These are phyloP conservation scores for Cataglyphis cursor DNA, from an alignment of 2,888 invertebrate species.

Conservation along the genomic window DNA sequence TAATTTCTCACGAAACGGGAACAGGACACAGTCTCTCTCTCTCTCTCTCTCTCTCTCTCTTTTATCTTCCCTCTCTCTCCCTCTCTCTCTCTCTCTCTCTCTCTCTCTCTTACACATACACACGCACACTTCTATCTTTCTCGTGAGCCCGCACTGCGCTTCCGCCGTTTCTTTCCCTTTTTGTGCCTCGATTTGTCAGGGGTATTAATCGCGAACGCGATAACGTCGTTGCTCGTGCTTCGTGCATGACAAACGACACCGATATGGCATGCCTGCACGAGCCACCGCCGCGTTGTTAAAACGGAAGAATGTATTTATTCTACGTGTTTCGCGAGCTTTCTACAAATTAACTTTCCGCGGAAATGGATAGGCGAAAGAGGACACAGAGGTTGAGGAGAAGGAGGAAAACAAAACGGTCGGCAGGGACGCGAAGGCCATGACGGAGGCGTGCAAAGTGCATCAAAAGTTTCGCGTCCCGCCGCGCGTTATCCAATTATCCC, in stretches of 20 bases:
- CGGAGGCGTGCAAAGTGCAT: slow-evolving; percentile 44
- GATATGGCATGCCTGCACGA: slow-evolving; percentile 74
- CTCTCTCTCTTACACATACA: not conserved
- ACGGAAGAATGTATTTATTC: slow-evolving; percentile 81
- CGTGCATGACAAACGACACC: slow-evolving; percentile 82
- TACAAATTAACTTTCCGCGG: slow-evolving; percentile 83
- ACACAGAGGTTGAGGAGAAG: not conserved
- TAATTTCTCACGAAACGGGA: slow-evolving; percentile 56
- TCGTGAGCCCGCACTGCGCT: slow-evolving; percentile 16
- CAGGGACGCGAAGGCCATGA: not conserved
- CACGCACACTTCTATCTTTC: not conserved
- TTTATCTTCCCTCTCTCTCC: no score
- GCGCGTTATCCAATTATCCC: slow-evolving; percentile 68
- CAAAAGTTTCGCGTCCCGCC: slow-evolving; percentile 64
- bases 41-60: slow-evolving; percentile 52
- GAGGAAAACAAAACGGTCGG: not conserved
- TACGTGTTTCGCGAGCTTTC: slow-evolving; percentile 79
- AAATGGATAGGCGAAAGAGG: slow-evolving; percentile 64
- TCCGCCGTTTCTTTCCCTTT: slow-evolving; percentile 46
- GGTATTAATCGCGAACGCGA: slow-evolving; percentile 77
- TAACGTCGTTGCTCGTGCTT: slow-evolving; percentile 79
- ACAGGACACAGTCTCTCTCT: slow-evolving; percentile 54
- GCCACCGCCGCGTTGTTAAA: slow-evolving; percentile 71
- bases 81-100: slow-evolving; percentile 49
- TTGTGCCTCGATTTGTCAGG: slow-evolving; percentile 73